Evolutionary conservation across 2,797 vertebrate genomes (phyloP).

Genomic region (Macropus fuliginosus): DNA sequence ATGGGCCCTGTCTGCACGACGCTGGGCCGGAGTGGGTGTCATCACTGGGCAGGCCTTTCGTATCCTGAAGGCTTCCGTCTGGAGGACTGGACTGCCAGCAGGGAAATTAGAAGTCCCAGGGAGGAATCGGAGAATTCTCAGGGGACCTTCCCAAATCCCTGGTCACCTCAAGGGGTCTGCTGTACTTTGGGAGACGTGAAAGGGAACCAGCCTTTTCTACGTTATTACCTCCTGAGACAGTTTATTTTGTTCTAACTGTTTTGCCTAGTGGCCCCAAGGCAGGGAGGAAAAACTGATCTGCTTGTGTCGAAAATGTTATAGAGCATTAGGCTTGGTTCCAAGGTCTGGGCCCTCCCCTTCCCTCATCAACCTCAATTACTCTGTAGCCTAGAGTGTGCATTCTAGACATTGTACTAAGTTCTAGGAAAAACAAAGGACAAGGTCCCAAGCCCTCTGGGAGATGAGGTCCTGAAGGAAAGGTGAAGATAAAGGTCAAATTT

Average conservation of each 20-base stretch:
- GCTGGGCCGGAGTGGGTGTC: no score
- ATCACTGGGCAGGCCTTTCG: background rate
- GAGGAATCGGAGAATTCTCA: background rate
- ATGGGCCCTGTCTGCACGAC: background rate
- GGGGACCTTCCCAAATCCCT: constrained; percentile 6
- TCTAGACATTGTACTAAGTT: background rate
- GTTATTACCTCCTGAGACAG: background rate
- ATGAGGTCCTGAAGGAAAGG: background rate
- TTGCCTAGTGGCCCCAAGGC: background rate
- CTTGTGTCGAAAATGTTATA: constrained; percentile 28
- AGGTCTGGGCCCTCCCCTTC: background rate
- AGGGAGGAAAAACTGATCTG: background rate
- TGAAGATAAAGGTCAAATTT: background rate
- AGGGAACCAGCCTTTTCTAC: background rate
- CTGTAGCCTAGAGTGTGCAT: background rate
- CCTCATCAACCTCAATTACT: background rate
- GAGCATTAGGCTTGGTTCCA: constrained; percentile 21
- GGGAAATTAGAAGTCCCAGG: background rate
- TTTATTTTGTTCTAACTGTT: constrained; percentile 6
- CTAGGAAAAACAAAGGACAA: background rate
- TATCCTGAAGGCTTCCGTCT: background rate
- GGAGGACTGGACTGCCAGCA: background rate
- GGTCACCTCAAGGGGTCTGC: background rate
- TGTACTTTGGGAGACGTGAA: background rate
- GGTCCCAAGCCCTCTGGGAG: background rate